Base-by-base conservation (phyloP, 37 sponge, comb jelly and placozoan species). In the Bolinopsis microptera region DNA sequence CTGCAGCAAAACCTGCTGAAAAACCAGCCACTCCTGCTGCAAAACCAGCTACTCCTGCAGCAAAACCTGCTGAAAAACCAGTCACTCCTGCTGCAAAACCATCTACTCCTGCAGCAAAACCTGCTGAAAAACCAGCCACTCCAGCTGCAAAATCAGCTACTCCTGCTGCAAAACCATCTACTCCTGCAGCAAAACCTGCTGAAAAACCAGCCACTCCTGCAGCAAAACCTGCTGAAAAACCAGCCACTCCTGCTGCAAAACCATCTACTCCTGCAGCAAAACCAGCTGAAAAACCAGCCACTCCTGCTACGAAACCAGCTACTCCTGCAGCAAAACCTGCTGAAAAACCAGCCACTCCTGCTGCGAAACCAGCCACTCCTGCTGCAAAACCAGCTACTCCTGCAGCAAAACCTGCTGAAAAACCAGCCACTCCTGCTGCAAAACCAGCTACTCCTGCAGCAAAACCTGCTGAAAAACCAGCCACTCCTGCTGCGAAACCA, bases 31-130 rank as follows among this genome's bases (percentile, higher is more conserved):
- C 90, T 38, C 90, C 90, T 26, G 90, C 90, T 2, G 90, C 1
- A 8, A 86, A 86, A 38, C 30, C 90, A n/a, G 90, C 90, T 36
- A 86, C 90, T 39, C 90, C 90, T 13, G n/a, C n/a, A n/a, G n/a
- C n/a, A n/a, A n/a, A n/a, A n/a, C n/a, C n/a, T n/a, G 82, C 38
- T 2, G 2, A 31, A 33, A 80, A 80, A 80, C 1, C 82, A 34
- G 82, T 37, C 16, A 80, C 82, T 80, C 82, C 82, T 35, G 82
- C 82, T 35, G 82, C 35, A 9, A 32, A 24, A 31, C 38, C 82
- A 1, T 9, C 82, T 8, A 34, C 82, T 80, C 37, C 90, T 0
- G 90, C 90, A 13, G 9, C n/a, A 1, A 86, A 86, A 27, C 90
- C 82, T 30, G 82, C 82, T 16, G 82, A 22, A 3, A 27, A 5